Evolutionary conservation across 2,888 invertebrate genomes (phyloP), one percentile per base, ranked within the genome.

Genomic region (Polydrusus tereticollis): DNA sequence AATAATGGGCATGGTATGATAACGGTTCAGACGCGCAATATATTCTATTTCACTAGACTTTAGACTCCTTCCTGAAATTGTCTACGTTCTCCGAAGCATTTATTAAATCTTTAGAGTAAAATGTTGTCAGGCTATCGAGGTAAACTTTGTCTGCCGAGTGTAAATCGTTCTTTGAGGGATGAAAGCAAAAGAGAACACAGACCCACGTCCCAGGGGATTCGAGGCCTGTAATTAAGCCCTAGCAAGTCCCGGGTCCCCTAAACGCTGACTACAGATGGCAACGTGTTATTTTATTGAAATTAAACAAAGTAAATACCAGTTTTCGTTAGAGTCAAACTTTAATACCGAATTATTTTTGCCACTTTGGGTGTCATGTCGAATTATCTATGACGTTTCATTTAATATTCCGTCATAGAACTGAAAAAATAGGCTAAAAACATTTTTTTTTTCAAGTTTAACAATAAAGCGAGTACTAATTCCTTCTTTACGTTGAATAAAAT

Each of bases 161-260:
- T 72, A 72, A 72, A 72, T 68, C 64, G 68, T 72, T 68, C 72
- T 68, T 72, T 68, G 68, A 62, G 72, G 60, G 67, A 52, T 41
- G 68, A 76, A 75, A 76, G 72, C 76, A 72, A 79, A 79, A 79
- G 80, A 78, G 79, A 79, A 77, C 78, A 74, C 75, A 79, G 83
- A 82, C 83, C 83, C 82, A 78, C 78, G 79, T 84, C 84, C 82
- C 83, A 73, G 77, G 84, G 84, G 84, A 84, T 80, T 82, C 81
- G 80, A 82, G 82, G 84, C 83, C 84, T 84, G 84, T 85, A 85
- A 85, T 85, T 84, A 85, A 84, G 84, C 84, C 83, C 81, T 82
- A 57, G 43, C 69, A 80, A 80, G 77, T 78, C 58, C 45, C 38
- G 26, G 57, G 57, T 26, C 62, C 65, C 65, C 69, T 45, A 69